Percentiles rank a stretch among this genome's conserved stretches.
Evolutionary conservation across 2,113 vertebrate genomes (phyloP).

Genomic region (Oreotrochilus melanogaster): DNA sequence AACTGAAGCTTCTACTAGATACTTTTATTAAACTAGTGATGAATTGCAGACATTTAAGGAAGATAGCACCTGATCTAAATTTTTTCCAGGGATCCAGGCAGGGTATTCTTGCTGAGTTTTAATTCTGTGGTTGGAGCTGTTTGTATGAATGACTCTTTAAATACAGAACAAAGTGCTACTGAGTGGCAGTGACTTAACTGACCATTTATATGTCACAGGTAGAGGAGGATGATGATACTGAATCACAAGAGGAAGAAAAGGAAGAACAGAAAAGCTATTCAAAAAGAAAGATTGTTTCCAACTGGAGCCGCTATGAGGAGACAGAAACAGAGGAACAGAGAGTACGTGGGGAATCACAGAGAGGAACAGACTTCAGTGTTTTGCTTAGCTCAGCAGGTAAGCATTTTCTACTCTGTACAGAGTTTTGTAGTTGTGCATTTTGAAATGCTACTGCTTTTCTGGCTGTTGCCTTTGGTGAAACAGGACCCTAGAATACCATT

Average conservation of each 20-base stretch:
- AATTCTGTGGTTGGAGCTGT: not conserved
- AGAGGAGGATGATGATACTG: constrained; percentile 46
- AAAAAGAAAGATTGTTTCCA: constrained; percentile 89
- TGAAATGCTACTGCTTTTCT: not conserved
- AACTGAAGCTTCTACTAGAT: not conserved
- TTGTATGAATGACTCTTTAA: not conserved
- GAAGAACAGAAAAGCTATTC: constrained; percentile 78
- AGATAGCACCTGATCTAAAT: not conserved
- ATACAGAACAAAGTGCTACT: not conserved
- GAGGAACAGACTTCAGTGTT: constrained; percentile 89
- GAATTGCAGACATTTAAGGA: not conserved
- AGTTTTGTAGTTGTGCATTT: not conserved
- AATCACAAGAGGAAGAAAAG: constrained; percentile 69
- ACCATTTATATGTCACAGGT: constrained; percentile 36
- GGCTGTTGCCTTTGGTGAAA: not conserved
- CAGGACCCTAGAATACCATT: not conserved
- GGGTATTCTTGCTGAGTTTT: not conserved
- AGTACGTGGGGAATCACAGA: constrained; percentile 79
- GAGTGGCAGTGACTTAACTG: not conserved
- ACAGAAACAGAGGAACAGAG: constrained; percentile 76
- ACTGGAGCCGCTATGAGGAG: constrained; percentile 90
- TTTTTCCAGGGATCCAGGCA: not conserved
- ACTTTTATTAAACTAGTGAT: not conserved
- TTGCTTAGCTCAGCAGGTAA: constrained; percentile 90
- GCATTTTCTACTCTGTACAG: not conserved